Conservation (phyloP, 2,797 vertebrate species). For the Sus cebifrons region DNA sequence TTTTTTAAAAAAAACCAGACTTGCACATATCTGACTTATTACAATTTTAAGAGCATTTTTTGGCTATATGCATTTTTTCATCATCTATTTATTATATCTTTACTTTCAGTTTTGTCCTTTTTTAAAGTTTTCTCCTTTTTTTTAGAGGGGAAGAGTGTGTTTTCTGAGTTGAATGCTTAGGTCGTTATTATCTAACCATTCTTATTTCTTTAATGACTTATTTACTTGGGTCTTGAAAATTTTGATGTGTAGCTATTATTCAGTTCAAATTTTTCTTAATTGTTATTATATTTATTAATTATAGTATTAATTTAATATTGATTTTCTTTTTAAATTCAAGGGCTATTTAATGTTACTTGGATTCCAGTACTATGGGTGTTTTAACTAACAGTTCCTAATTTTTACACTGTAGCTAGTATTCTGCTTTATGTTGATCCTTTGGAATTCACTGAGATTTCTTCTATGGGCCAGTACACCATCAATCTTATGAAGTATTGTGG, state of each 20-base stretch:
- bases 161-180: neutral
- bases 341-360: neutral
- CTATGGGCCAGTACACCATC: neutral
- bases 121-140: neutral
- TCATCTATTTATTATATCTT: neutral
- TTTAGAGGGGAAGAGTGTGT: neutral
- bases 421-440: neutral
- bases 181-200: neutral
- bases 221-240: neutral
- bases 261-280: neutral
- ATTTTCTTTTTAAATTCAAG: neutral
- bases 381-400: neutral
- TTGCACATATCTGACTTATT: conserved; percentile 3
- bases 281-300: neutral
- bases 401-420: neutral
- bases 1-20: neutral
- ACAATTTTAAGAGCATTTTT: conserved; percentile 9
- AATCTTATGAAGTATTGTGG: neutral
- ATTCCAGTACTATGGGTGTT: no score
- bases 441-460: neutral
- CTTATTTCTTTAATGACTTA: neutral
- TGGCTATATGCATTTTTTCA: neutral
- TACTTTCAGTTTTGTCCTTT: neutral
- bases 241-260: neutral
- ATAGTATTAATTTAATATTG: no score